phyloP scores from a whole-genome alignment of 2,888 invertebrate species.

The Odontocolon sp. region DNA sequence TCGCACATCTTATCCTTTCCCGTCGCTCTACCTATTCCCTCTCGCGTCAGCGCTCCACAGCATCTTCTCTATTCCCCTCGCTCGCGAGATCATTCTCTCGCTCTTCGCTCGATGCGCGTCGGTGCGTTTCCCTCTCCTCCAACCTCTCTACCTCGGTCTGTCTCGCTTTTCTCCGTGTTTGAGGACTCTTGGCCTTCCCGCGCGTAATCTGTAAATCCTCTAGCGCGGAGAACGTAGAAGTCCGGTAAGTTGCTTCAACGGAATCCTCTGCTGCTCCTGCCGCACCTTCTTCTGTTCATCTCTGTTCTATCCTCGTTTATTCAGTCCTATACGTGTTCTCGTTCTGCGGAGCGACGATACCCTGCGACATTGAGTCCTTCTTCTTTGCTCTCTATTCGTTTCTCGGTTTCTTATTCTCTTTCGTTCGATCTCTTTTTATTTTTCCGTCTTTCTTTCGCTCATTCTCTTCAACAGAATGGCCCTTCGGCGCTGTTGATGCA shows the following conservation, averaged over 20 bases:
- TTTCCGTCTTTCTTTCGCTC: conserved; percentile 32
- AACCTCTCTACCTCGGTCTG: conserved; percentile 10
- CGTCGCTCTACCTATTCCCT: conserved; percentile 35
- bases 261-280: conserved; percentile 69
- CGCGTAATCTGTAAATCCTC: conserved; percentile 81
- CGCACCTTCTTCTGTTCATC: conserved; percentile 47
- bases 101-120: conserved; percentile 28
- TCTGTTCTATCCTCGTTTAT: background rate
- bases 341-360: conserved; percentile 51
- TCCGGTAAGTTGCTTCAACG: conserved; percentile 79
- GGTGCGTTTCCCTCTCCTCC: conserved; percentile 32
- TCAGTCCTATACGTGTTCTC: conserved; percentile 45
- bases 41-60: conserved; percentile 41
- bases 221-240: conserved; percentile 77
- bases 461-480: too few relatives aligned
- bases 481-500: too few relatives aligned
- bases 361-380: conserved; percentile 44
- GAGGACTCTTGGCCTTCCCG: conserved; percentile 65
- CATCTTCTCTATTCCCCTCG: conserved; percentile 35
- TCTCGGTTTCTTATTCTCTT: conserved; percentile 25
- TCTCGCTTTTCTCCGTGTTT: conserved; percentile 46
- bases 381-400: conserved; percentile 31
- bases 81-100: conserved; percentile 38
- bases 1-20: conserved; percentile 36
- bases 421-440: conserved; percentile 7